These are phyloP conservation scores for Chelon auratus DNA, from an alignment of 2,797 vertebrate species.

Conservation along the genomic window DNA sequence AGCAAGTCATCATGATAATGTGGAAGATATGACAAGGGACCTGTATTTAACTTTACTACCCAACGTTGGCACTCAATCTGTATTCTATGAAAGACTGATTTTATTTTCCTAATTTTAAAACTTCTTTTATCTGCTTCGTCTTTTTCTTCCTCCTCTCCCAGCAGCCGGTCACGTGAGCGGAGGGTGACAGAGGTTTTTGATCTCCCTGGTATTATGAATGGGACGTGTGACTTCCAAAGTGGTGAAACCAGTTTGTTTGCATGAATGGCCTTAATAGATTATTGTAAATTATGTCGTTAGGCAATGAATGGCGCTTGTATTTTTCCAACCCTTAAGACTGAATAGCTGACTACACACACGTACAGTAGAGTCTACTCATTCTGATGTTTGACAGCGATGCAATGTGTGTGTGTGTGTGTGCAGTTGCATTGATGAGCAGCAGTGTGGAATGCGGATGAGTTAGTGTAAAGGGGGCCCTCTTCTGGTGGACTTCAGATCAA, in stretches of 20 bases:
- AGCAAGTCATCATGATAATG: neutral
- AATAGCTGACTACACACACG: neutral
- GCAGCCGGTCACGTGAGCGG: constrained; percentile 1
- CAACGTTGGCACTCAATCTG: neutral
- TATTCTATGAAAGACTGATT: neutral
- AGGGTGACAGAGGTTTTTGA: constrained; percentile 22
- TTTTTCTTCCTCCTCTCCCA: neutral
- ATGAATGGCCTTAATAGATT: constrained; percentile 24
- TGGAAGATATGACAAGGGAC: neutral
- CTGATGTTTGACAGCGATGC: constrained; percentile 23
- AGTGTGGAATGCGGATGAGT: constrained; percentile 10
- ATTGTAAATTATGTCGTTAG: constrained; percentile 22
- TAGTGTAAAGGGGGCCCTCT: constrained; percentile 73
- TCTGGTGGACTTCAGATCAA: constrained; percentile 63
- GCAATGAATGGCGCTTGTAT: constrained; percentile 48
- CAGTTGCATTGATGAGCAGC: constrained; percentile 25
- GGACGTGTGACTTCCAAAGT: constrained; percentile 45
- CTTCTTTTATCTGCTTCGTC: neutral
- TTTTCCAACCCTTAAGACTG: constrained; percentile 54
- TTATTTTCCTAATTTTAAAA: neutral
- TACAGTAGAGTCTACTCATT: neutral
- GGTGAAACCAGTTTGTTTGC: constrained; percentile 62
- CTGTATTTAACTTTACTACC: neutral
- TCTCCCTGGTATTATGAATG: constrained; percentile 15
- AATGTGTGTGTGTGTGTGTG: neutral